Conservation (phyloP, 2,113 vertebrate genomes). For the Mystacornis crossleyi region DNA sequence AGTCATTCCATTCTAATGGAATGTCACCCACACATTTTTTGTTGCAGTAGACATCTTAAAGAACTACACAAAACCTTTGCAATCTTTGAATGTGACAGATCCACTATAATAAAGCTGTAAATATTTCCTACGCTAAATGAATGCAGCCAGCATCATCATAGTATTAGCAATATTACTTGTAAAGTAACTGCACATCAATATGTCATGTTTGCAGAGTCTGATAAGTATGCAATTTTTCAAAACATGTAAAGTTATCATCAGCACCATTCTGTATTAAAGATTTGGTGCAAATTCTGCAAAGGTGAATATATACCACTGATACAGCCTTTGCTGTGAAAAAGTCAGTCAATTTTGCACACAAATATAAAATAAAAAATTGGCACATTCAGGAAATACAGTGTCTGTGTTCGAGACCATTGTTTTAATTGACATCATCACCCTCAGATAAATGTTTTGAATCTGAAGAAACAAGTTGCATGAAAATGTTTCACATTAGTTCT, state of each 20-base stretch:
- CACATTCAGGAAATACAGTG: constrained; percentile 78
- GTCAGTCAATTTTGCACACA: constrained; percentile 53
- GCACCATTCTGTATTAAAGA: constrained; percentile 74
- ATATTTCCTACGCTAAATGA: constrained; percentile 77
- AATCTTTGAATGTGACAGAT: constrained; percentile 71
- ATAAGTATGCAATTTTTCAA: constrained; percentile 57
- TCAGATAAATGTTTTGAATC: constrained; percentile 42
- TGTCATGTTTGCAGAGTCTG: constrained; percentile 72
- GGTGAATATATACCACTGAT: constrained; percentile 76
- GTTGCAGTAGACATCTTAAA: constrained; percentile 74
- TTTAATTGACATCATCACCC: constrained; percentile 43
- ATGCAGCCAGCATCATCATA: constrained; percentile 76
- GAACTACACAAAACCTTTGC: constrained; percentile 74
- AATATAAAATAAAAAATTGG: constrained; percentile 74
- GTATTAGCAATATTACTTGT: constrained; percentile 74
- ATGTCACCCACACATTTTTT: constrained; percentile 65
- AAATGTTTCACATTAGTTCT: constrained; percentile 63
- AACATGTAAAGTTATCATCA: constrained; percentile 72
- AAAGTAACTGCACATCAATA: constrained; percentile 77
- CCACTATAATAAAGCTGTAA: constrained; percentile 75
- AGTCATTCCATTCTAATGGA: constrained; percentile 70
- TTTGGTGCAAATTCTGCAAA: constrained; percentile 79
- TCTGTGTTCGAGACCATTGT: constrained; percentile 50
- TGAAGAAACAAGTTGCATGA: constrained; percentile 51
- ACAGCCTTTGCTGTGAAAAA: constrained; percentile 70